Evolutionary conservation across 92 coral and sea anemone species (phyloP), one percentile per base, ranked within the genome.

Genomic region (Bergia sp.): DNA sequence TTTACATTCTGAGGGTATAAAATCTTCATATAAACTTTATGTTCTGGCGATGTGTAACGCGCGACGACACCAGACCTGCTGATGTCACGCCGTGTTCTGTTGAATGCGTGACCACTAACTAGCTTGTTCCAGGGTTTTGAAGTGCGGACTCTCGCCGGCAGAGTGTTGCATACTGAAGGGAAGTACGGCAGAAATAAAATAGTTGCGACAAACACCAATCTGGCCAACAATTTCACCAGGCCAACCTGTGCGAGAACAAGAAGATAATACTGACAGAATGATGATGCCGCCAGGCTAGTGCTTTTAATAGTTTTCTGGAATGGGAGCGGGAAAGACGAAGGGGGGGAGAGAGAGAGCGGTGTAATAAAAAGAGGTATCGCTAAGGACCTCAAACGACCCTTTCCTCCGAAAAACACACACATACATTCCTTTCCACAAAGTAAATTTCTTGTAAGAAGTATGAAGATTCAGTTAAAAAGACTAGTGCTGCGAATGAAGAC

Each of bases 21-120:
- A 66, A 87, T 29, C 44, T 86, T 86, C 87, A 74, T 86, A 57
- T 92, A 92, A 36, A 92, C 77, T 16, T 86, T 64, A 7, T 86
- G 86, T 39, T 92, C 88, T 5, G 90, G 57, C 10, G 90, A 64
- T 21, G 23, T 83, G 57, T 77, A 74, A n/a, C 82, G 69, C 37
- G 61, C 1, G n/a, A 77, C 81, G 67, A 86, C 53, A 12, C 81
- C 82, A 86, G 82, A 18, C 89, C 81, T 18, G 89, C 89, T 75
- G 87, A 65, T 67, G 77, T 43, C 87, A 37, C 87, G 87, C 16
- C 87, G 76, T 3, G 87, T 67, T 40, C 87, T 83, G 42, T 83
- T 83, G 42, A 45, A 5, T 18, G 16, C 78, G 77, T 83, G 77
- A 29, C 77, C 23, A 23, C n/a, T 45, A 6, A 13, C 20, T 4